Base-by-base conservation (phyloP, 2,113 vertebrate species). In the Danionella cerebrum region DNA sequence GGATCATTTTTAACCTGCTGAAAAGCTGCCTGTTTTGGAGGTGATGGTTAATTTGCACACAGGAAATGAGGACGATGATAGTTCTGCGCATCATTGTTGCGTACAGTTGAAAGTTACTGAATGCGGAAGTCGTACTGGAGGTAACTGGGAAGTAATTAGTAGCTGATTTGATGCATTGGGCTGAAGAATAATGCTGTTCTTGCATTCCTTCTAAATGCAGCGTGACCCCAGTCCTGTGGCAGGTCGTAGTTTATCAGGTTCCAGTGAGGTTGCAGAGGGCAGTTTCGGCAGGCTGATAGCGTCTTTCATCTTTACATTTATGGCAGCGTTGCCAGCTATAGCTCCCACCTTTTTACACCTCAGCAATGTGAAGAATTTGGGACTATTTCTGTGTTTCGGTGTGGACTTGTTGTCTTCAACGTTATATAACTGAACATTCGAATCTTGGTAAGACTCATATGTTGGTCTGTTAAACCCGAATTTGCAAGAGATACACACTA, bases 261-360 rank as follows among this genome's bases (percentile, higher is more conserved):
- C 48, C 44, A 47, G 55, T 24, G 21, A 57, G 41, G 63, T 25
- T 73, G 31, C 39, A 16, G 47, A 60, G 67, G 67, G 66, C 62
- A 63, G 25, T 19, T 24, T n/a, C 8, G 45, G 41, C 29, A 67
- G 60, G 60, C 12, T 33, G 19, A 10, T 38, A 4, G 24, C 52
- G 41, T 67, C 65, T 72, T 76, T 76, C 35, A 73, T 76, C 63
- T 65, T 48, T 63, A 63, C 73, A 19, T 73, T 70, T 58, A 67
- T 44, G 42, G 67, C 72, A 74, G 76, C 75, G 75, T 83, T 60
- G 36, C 72, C 78, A 72, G 81, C 76, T 70, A 52, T 62, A 76
- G 79, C 82, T 86, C 81, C 83, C 86, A 88, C 85, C 84, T 87
- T 87, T n/a, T 86, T 81, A 80, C 72, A 82, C 76, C 75, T 69